A percentile compares a stretch with the other conserved stretches of the same genome.
Conservation (phyloP, 2,797 vertebrate genomes). For the Esox masquinongy region DNA sequence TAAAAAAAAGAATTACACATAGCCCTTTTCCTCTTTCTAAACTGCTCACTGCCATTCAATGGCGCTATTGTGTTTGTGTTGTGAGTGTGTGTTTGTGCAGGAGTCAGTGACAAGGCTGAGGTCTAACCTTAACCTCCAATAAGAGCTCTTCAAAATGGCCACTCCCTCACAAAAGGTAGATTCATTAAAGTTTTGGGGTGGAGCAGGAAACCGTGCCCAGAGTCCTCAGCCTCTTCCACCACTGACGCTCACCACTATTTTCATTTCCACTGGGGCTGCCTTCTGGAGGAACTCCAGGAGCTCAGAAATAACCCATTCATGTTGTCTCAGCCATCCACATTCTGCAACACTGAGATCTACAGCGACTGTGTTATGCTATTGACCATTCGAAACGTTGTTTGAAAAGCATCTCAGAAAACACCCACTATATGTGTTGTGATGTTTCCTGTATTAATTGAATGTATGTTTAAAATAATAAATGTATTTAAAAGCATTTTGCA, state of each 20-base stretch:
- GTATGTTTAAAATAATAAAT: too few relatives aligned
- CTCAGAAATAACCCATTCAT: not conserved
- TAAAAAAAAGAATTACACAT: conserved; percentile 57
- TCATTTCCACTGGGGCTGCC: not conserved
- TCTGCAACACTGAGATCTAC: not conserved
- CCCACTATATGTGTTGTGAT: too few relatives aligned
- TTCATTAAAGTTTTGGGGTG: conserved; percentile 28
- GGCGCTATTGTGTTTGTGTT: conserved; percentile 48
- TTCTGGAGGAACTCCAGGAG: not conserved
- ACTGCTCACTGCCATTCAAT: conserved; percentile 56
- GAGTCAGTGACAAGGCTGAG: conserved; percentile 54
- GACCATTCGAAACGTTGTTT: not conserved
- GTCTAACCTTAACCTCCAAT: conserved; percentile 49
- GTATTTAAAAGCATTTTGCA: too few relatives aligned
- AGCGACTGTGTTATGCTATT: not conserved
- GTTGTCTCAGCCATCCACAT: not conserved
- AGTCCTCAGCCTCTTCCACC: conserved; percentile 40
- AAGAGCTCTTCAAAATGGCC: conserved; percentile 36
- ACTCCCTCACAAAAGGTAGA: too few relatives aligned
- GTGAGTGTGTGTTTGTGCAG: conserved; percentile 21
- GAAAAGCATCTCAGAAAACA: not conserved
- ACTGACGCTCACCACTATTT: conserved; percentile 8
- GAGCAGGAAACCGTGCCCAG: conserved; percentile 75
- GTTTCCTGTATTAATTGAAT: too few relatives aligned
- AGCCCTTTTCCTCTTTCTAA: conserved; percentile 49